These are phyloP conservation scores for Panagrolaimus sp. DNA, from an alignment of 1,140 invertebrate genomes.

Conservation along the genomic window DNA sequence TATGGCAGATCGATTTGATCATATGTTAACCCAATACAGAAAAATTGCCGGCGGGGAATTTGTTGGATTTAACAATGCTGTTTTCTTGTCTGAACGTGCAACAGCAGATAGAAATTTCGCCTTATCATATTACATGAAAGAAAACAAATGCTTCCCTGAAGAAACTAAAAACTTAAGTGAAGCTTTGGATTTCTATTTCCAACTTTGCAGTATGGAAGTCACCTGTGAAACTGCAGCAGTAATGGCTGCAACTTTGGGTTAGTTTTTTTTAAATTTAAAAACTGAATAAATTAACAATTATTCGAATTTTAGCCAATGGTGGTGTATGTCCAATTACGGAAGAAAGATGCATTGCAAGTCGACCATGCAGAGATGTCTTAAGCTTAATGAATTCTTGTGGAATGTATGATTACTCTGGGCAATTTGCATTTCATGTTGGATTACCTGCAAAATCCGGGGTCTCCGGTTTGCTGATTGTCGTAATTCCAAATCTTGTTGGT, in stretches of 20 bases:
- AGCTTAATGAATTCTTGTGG: conserved; percentile 75
- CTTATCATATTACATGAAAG: conserved; percentile 63
- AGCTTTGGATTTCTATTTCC: conserved; percentile 86
- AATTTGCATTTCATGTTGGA: conserved; percentile 69
- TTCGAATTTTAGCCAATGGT: conserved; percentile 73
- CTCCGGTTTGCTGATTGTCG: conserved; percentile 81
- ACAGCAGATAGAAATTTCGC: conserved; percentile 63
- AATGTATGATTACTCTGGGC: conserved; percentile 66
- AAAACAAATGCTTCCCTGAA: conserved; percentile 58
- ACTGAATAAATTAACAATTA: too few relatives aligned
- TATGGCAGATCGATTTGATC: conserved; percentile 62
- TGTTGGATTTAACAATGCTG: conserved; percentile 90
- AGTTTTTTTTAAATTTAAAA: too few relatives aligned
- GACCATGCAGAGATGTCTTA: conserved; percentile 77
- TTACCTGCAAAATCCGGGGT: conserved; percentile 95
- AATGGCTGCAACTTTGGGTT: conserved; percentile 74
- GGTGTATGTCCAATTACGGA: conserved; percentile 63
- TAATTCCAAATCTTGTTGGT: conserved; percentile 92
- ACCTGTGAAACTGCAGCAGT: conserved; percentile 84
- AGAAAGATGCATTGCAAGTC: conserved; percentile 61
- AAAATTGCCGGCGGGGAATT: conserved; percentile 81
- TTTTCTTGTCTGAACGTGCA: conserved; percentile 61
- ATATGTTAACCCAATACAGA: conserved; percentile 61
- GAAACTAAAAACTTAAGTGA: conserved; percentile 73
- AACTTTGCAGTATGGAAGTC: conserved; percentile 89